Percentiles rank a stretch among this genome's conserved stretches.
Conservation (phyloP, 2,797 vertebrate species). For the Tragelaphus oryx region DNA sequence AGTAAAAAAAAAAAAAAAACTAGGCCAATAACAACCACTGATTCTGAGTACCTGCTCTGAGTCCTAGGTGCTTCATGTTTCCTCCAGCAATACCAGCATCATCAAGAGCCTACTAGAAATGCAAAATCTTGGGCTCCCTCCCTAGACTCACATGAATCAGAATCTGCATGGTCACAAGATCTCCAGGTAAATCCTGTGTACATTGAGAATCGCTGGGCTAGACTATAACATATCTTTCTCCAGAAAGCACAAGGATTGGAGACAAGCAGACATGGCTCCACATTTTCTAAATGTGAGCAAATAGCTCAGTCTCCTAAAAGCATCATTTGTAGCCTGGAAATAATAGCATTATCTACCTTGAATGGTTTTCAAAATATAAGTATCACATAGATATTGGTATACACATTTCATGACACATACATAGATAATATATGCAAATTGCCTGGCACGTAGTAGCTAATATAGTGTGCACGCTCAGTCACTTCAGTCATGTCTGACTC, state of each 20-base stretch:
- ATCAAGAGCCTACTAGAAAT: neutral
- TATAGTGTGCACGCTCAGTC: neutral
- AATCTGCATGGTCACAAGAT: neutral
- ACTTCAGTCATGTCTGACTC: neutral
- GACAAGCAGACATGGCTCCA: neutral
- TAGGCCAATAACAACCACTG: neutral
- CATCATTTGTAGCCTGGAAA: neutral
- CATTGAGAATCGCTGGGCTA: neutral
- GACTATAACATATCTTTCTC: neutral
- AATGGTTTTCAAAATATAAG: neutral
- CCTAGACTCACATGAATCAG: neutral
- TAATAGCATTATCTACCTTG: neutral
- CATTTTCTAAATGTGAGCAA: conserved; percentile 22
- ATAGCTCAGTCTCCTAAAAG: neutral
- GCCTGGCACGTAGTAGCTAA: neutral
- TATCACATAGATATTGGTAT: neutral
- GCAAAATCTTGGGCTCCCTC: neutral
- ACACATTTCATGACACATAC: neutral
- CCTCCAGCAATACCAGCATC: neutral
- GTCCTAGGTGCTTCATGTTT: neutral
- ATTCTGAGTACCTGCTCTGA: neutral
- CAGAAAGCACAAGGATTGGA: neutral
- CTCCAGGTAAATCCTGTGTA: neutral
- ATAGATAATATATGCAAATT: neutral
- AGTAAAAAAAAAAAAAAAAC: neutral